phyloP scores from a whole-genome alignment of 2,888 invertebrate genomes.

The Melinopterus prodromus region DNA sequence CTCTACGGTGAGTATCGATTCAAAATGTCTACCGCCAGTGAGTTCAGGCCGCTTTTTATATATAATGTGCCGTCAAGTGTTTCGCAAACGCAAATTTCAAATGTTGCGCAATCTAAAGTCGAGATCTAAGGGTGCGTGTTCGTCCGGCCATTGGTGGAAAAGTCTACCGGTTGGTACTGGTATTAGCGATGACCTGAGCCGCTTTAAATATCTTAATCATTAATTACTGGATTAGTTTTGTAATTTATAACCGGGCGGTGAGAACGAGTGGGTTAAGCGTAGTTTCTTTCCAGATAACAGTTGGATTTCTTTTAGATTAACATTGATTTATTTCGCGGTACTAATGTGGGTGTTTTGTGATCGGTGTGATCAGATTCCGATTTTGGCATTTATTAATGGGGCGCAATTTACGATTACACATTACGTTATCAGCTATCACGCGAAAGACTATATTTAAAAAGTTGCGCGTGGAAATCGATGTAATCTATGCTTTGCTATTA shows the following conservation, averaged over 20 bases:
- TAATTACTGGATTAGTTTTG: constrained; percentile 24
- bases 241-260: constrained; percentile 20
- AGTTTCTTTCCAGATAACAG: not conserved
- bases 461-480: no score
- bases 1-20: not conserved
- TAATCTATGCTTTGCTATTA: no score
- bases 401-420: not conserved
- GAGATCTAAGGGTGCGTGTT: not conserved
- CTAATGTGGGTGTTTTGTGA: not conserved
- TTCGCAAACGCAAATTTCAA: not conserved
- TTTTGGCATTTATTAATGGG: not conserved
- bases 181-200: not conserved
- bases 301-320: constrained; percentile 4
- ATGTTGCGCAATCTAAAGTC: not conserved
- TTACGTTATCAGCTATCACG: no score
- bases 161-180: not conserved
- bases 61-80: not conserved
- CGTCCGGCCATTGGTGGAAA: not conserved
- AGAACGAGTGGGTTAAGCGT: not conserved
- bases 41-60: not conserved
- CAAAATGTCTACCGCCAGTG: not conserved
- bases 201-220: constrained; percentile 11
- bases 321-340: not conserved
- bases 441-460: no score
- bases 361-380: not conserved